Percentiles rank a stretch among this genome's conserved stretches.
Conservation (phyloP, 2,113 vertebrate genomes). For the Abramis brama region DNA sequence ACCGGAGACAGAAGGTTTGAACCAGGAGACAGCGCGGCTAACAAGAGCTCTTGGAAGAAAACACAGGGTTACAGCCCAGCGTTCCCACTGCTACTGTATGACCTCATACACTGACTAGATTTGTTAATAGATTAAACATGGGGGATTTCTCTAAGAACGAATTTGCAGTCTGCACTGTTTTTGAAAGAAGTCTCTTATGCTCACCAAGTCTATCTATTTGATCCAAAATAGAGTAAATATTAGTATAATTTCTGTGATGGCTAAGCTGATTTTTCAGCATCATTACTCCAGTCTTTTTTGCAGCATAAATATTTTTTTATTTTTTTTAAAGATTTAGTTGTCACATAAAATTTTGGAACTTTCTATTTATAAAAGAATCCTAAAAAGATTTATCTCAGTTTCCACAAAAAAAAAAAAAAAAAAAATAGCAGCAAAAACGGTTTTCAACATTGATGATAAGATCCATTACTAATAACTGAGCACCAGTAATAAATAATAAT, state of each 20-base stretch:
- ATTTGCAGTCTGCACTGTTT: background rate
- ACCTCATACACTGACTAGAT: background rate
- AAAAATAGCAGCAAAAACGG: background rate
- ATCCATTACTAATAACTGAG: background rate
- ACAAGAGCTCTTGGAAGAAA: slow-evolving; percentile 8
- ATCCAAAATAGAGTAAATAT: too few species aligned
- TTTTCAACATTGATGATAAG: background rate
- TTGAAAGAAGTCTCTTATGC: background rate
- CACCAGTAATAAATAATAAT: background rate
- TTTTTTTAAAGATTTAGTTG: too few species aligned
- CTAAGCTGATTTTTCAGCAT: background rate
- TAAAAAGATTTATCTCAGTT: background rate
- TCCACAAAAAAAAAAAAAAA: background rate
- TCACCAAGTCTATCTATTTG: background rate
- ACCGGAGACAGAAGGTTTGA: slow-evolving; percentile 9
- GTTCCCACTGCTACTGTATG: background rate
- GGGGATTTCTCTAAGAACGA: background rate
- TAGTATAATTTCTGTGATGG: background rate
- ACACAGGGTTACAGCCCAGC: background rate
- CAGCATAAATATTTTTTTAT: too few species aligned
- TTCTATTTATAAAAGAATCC: background rate
- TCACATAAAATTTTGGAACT: background rate
- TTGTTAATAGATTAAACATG: background rate
- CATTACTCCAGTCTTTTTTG: background rate
- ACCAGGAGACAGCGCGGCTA: background rate